A percentile compares a stretch with the other conserved stretches of the same genome.
Conservation (phyloP, 2,888 invertebrate species). For the Chironomus tentans region DNA sequence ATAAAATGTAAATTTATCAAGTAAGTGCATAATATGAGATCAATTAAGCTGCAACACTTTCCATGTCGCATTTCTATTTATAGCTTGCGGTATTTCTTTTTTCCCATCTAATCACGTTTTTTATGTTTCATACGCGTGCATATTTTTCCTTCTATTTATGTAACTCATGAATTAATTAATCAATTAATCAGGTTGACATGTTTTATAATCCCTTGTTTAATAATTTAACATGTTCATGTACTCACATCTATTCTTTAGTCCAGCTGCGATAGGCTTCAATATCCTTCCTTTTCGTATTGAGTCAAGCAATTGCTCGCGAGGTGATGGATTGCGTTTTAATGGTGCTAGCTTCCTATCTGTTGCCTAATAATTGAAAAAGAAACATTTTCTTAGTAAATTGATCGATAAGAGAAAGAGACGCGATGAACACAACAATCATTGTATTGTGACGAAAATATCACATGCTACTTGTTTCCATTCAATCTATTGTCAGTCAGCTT, state of each 20-base stretch:
- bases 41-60: conserved; percentile 1
- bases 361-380: conserved; percentile 47
- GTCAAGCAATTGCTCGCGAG: conserved; percentile 76
- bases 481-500: not conserved
- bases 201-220: conserved; percentile 32
- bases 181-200: conserved; percentile 3
- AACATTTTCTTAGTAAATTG: not conserved
- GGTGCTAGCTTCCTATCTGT: conserved; percentile 77
- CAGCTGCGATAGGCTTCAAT: conserved; percentile 49
- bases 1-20: conserved; percentile 12
- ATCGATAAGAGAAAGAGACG: not conserved
- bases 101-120: conserved; percentile 3
- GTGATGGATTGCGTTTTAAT: conserved; percentile 59
- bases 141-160: not conserved
- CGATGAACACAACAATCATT: not conserved
- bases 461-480: not conserved
- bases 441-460: too few relatives aligned
- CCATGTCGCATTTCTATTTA: not conserved
- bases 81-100: not conserved
- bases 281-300: conserved; percentile 71
- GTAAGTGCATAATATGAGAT: not conserved
- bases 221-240: conserved; percentile 32
- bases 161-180: not conserved
- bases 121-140: not conserved
- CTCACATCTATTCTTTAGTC: conserved; percentile 49